Evolutionary conservation across 1,140 invertebrate genomes (phyloP), one percentile per base, ranked within the genome.

Genomic region (Procambarus virginalis): DNA sequence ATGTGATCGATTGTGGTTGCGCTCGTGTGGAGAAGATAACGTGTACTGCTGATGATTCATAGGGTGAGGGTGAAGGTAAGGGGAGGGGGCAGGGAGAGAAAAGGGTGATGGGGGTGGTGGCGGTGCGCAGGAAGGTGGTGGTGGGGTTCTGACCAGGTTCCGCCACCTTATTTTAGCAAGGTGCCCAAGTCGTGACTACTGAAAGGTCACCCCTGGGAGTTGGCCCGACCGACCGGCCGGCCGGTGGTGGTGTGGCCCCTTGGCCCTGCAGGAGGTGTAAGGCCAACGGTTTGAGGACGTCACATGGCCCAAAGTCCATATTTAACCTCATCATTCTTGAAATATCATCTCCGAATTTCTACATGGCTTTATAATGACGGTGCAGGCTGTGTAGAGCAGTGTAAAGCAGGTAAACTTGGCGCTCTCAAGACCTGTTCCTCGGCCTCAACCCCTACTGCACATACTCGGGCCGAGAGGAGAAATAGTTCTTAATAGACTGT

Each of bases 151-250:
- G 49, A 17, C 46, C 9, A 17, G 22, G 70, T 64, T 55, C 55
- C 20, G 49, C 82, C 55, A 51, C 68, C 51, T 12, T 68, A 48
- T 84, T 64, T 84, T 84, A 84, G 68, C 48, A 49, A 84, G 82
- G 82, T 3, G 75, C 68, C 22, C 6, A 70, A 84, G 82, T 84
- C 70, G 82, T 84, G 82, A 84, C 70, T 84, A 58, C 82, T 73
- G 82, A 84, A 84, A 84, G 82, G 82, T 84, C 82, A 84, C 48
- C 80, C 80, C 68, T 34, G 58, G 10, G 68, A 73, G n/a, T 22
- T 34, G 76, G 76, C 2, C 46, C 5, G 45, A 48, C 49, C 14
- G 14, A 3, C 0, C 1, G 20, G 76, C 46, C 3, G 34, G 75
- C 2, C 5, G 22, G 2, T 2, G 75, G 48, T 45, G 75, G 0